Evolutionary conservation across 2,888 invertebrate genomes (phyloP).

Genomic region (Mesorhabditis sp.): DNA sequence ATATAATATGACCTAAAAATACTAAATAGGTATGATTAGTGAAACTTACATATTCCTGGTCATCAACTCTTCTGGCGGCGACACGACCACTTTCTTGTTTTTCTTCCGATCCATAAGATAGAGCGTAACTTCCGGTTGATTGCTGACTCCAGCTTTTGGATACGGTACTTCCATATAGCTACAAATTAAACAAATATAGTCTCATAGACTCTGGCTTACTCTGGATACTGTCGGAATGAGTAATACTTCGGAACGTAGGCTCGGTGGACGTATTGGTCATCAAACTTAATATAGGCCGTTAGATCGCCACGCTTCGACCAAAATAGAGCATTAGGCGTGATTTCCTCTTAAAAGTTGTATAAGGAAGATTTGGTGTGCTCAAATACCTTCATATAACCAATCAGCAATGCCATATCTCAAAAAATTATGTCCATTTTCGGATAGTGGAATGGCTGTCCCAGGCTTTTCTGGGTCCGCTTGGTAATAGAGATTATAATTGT

Average conservation of each 20-base stretch:
- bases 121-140: slow-evolving; percentile 35
- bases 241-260: slow-evolving; percentile 36
- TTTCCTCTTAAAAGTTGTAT: slow-evolving; percentile 37
- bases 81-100: slow-evolving; percentile 36
- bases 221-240: slow-evolving; percentile 25
- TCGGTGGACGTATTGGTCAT: slow-evolving; percentile 39
- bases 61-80: slow-evolving; percentile 40
- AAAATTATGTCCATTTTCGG: slow-evolving; percentile 24
- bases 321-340: slow-evolving; percentile 29
- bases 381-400: slow-evolving; percentile 38
- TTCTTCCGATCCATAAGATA: slow-evolving; percentile 45
- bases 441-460: slow-evolving; percentile 26
- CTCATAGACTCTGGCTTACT: slow-evolving; percentile 15
- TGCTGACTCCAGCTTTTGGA: slow-evolving; percentile 42
- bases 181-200: slow-evolving; percentile 6
- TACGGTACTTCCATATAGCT: slow-evolving; percentile 42
- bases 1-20: slow-evolving; percentile 35
- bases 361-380: not conserved
- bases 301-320: slow-evolving; percentile 44
- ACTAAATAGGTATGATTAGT: not conserved
- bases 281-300: slow-evolving; percentile 27
- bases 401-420: slow-evolving; percentile 34
- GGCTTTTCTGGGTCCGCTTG: slow-evolving; percentile 35
- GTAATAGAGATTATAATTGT: slow-evolving; percentile 34
- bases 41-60: slow-evolving; percentile 20